phyloP scores from a whole-genome alignment of 2,113 vertebrate species.

The Ibidorhyncha struthersii region DNA sequence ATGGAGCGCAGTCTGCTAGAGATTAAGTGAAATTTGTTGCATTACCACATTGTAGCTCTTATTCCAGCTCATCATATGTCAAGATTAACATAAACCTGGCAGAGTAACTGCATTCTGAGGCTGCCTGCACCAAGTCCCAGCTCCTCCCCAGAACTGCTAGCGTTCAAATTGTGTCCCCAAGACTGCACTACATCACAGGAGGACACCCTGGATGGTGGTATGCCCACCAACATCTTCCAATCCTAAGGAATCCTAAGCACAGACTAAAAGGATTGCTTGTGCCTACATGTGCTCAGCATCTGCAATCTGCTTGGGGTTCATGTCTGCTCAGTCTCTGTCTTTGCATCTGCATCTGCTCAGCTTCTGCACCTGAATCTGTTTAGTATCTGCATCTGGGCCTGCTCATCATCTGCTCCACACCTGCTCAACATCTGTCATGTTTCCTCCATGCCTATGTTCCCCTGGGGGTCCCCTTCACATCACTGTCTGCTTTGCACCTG shows the following conservation, averaged over 20 bases:
- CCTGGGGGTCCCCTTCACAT: neutral
- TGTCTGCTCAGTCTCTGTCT: conserved; percentile 38
- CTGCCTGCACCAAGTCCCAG: conserved; percentile 14
- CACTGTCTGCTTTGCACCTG: neutral
- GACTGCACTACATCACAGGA: neutral
- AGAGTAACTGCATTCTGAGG: conserved; percentile 23
- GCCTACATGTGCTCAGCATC: conserved; percentile 27
- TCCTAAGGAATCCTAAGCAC: neutral
- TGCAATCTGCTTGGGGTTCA: neutral
- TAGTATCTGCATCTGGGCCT: neutral
- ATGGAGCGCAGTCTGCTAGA: conserved; percentile 30
- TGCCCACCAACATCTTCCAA: neutral
- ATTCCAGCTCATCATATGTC: conserved; percentile 55
- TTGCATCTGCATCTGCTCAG: conserved; percentile 45
- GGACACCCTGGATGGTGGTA: neutral
- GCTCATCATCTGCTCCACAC: conserved; percentile 22
- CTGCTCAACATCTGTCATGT: conserved; percentile 11
- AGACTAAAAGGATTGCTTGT: neutral
- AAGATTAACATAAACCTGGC: conserved; percentile 61
- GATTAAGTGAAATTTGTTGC: conserved; percentile 39
- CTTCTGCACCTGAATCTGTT: conserved; percentile 42
- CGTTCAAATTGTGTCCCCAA: neutral
- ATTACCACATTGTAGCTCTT: conserved; percentile 26
- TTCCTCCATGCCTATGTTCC: neutral
- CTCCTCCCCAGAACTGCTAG: conserved; percentile 8